Base-by-base conservation (phyloP, 2,797 vertebrate species). In the Ptychadena robeensis region DNA sequence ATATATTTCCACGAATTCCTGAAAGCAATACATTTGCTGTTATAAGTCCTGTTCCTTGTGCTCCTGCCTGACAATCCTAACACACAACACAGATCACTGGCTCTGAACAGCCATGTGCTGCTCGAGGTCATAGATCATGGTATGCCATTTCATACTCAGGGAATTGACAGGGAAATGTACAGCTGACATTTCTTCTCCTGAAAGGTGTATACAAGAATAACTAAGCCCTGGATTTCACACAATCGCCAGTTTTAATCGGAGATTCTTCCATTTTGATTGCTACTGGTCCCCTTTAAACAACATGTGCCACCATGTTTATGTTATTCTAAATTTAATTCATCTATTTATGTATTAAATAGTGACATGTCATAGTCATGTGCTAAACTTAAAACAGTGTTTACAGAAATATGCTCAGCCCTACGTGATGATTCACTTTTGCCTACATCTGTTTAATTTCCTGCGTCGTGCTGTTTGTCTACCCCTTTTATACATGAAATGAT, bases 361-460 rank as follows among this genome's bases (percentile, higher is more conserved):
- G n/a, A n/a, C n/a, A n/a, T n/a, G n/a, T n/a, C n/a, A n/a, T n/a
- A 80, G 48, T 44, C 82, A 75, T 80, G 71, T 80, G 82, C 82
- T 75, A 53, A 70, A 75, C 37, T 80, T 84, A 80, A n/a, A 80
- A 84, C 63, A 64, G 80, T 85, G 71, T 85, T 80, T 80, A 85
- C 71, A 80, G 38, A 73, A 79, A 75, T 69, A 30, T 25, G 77
- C 64, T 65, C 63, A 70, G 31, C 74, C 71, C 82, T 53, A 64
- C 18, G 65, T 70, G 71, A 18, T 85, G 82, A 85, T 80, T 80
- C 77, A 85, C 73, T 63, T 80, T 69, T 85, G 82, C 82, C 82
- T 80, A 70, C 82, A 85, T 85, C 82, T 85, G 82, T 74, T 75
- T 80, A 35, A 80, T 85, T 85, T 80, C 77, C 77, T 75, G 71